Percentiles rank a stretch among this genome's conserved stretches.
phyloP scores from a whole-genome alignment of 1,140 invertebrate species.

The Drosophila lowei region DNA sequence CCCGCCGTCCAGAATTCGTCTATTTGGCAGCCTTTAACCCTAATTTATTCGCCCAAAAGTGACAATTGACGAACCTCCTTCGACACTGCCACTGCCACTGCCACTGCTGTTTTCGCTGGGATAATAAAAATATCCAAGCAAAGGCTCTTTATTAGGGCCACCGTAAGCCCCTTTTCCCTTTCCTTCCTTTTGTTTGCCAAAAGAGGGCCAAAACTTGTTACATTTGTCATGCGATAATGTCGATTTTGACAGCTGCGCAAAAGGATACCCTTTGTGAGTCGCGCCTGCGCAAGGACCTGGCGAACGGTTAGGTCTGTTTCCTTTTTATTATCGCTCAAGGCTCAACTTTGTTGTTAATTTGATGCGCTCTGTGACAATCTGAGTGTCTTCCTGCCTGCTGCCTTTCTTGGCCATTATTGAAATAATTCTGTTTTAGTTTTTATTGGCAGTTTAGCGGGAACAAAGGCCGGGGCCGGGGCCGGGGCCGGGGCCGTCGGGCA shows the following conservation, averaged over 20 bases:
- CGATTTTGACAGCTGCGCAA: slow-evolving; percentile 80
- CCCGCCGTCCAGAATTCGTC: slow-evolving; percentile 20
- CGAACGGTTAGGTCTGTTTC: background rate
- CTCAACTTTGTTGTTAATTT: slow-evolving; percentile 80
- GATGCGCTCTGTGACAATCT: slow-evolving; percentile 65
- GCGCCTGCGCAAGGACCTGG: slow-evolving; percentile 37
- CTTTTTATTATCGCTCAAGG: slow-evolving; percentile 51
- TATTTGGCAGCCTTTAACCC: slow-evolving; percentile 68
- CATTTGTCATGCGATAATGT: slow-evolving; percentile 82
- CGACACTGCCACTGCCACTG: slow-evolving; percentile 10
- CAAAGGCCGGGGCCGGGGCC: slow-evolving; percentile 33
- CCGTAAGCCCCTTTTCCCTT: slow-evolving; percentile 53
- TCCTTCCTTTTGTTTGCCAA: slow-evolving; percentile 53
- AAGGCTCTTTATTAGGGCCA: slow-evolving; percentile 75
- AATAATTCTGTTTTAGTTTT: slow-evolving; percentile 81
- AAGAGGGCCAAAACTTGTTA: slow-evolving; percentile 75
- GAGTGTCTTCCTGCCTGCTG: slow-evolving; percentile 15
- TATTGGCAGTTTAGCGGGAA: slow-evolving; percentile 78
- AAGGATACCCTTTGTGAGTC: slow-evolving; percentile 38
- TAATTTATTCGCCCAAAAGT: slow-evolving; percentile 78
- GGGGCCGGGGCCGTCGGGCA: slow-evolving; percentile 8
- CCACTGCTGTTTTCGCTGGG: slow-evolving; percentile 9
- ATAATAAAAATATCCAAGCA: slow-evolving; percentile 82
- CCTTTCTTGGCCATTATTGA: slow-evolving; percentile 55
- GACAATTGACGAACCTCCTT: slow-evolving; percentile 78